Conservation (phyloP, 1,140 invertebrate genomes). For the Caenorhabditis tropicalis region DNA sequence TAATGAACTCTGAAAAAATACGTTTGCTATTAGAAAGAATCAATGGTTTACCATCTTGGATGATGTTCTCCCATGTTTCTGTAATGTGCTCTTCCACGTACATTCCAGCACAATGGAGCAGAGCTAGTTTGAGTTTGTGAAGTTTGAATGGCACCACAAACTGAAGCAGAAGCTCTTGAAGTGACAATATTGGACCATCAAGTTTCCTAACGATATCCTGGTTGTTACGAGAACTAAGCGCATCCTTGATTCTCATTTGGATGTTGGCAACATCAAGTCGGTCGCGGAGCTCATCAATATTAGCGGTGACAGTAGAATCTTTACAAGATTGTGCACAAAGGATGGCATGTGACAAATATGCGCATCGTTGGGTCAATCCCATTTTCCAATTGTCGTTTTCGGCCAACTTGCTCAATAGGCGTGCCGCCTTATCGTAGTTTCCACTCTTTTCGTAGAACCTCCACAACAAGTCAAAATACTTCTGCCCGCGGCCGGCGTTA, state of each 20-base stretch:
- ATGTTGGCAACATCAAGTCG: conserved; percentile 79
- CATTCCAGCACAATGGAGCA: conserved; percentile 75
- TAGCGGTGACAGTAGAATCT: conserved; percentile 74
- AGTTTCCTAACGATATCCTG: not conserved
- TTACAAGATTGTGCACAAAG: conserved; percentile 78
- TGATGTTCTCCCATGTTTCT: conserved; percentile 75
- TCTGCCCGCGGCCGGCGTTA: conserved; percentile 53
- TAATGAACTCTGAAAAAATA: not conserved
- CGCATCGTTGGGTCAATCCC: conserved; percentile 30
- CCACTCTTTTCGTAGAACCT: conserved; percentile 91
- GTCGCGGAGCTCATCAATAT: conserved; percentile 85
- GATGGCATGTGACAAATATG: conserved; percentile 90
- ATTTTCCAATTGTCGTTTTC: conserved; percentile 77
- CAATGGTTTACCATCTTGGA: conserved; percentile 74
- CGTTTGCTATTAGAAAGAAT: not conserved
- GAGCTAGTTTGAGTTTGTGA: conserved; percentile 75
- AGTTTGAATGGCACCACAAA: conserved; percentile 58
- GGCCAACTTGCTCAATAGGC: conserved; percentile 86
- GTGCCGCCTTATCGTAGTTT: conserved; percentile 89
- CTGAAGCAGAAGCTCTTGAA: conserved; percentile 31
- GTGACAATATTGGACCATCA: not conserved
- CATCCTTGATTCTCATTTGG: conserved; percentile 63
- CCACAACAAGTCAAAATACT: conserved; percentile 84
- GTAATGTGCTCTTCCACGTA: conserved; percentile 75
- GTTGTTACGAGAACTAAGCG: not conserved